Conservation (phyloP, 2,888 invertebrate species). For the Pseudoips prasinana region DNA sequence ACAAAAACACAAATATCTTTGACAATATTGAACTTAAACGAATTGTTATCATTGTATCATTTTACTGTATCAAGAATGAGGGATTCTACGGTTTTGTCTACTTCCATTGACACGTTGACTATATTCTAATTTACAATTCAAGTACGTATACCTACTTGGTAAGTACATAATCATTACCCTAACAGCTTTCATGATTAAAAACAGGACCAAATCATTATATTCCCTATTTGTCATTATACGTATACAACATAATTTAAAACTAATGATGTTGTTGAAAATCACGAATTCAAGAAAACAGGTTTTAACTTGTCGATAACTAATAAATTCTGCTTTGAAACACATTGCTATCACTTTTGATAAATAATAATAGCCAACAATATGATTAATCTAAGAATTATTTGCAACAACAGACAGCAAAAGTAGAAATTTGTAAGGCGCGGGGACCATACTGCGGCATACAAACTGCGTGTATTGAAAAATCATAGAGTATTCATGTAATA, state of each 20-base stretch:
- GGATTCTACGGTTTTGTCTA: slow-evolving; percentile 8
- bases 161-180: too few species aligned
- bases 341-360: slow-evolving; percentile 7
- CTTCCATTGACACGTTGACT: too few species aligned
- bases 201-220: too few species aligned
- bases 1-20: too few species aligned
- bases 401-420: background rate
- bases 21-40: too few species aligned
- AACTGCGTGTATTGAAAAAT: slow-evolving; percentile 7
- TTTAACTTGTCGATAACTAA: slow-evolving; percentile 3
- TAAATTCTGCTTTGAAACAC: slow-evolving; percentile 7
- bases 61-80: too few species aligned
- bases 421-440: slow-evolving; percentile 2
- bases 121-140: too few species aligned
- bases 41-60: too few species aligned
- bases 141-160: too few species aligned
- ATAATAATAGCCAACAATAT: slow-evolving; percentile 4
- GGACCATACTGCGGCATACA: slow-evolving; percentile 3
- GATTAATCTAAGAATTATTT: slow-evolving; percentile 8
- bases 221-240: too few species aligned
- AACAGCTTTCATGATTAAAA: too few species aligned
- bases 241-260: slow-evolving; percentile 3
- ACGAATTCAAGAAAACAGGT: slow-evolving; percentile 10
- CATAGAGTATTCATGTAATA: slow-evolving; percentile 6
- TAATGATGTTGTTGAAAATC: slow-evolving; percentile 12